A percentile compares a stretch with the other conserved stretches of the same genome.
Conservation (phyloP, 2,888 invertebrate genomes). For the Cantharis rustica region DNA sequence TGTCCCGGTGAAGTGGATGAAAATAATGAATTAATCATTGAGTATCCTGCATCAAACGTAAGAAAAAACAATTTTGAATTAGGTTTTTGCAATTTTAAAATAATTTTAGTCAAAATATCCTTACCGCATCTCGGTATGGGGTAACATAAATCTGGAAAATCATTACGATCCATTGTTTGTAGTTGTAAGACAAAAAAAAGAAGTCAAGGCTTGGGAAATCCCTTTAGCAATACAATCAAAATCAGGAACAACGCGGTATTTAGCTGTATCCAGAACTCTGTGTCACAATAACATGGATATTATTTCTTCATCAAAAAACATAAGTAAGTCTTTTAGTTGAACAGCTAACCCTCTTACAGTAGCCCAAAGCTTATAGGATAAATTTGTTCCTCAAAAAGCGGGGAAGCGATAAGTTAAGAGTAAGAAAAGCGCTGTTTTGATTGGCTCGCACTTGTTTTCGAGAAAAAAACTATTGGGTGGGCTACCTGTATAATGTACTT, state of each 20-base stretch:
- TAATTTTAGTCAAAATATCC: constrained; percentile 54
- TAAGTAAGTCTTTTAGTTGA: not conserved
- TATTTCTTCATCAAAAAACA: not conserved
- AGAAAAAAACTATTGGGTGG: too few species aligned
- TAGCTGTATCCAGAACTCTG: constrained; percentile 62
- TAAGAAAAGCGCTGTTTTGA: too few species aligned
- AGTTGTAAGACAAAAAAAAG: constrained; percentile 71
- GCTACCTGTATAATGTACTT: too few species aligned
- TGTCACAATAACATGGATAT: constrained; percentile 63
- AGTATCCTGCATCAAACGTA: constrained; percentile 57
- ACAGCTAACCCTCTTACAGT: too few species aligned
- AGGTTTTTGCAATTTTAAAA: not conserved
- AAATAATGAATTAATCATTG: constrained; percentile 59
- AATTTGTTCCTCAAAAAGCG: too few species aligned
- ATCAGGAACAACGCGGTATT: constrained; percentile 54
- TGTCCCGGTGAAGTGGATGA: constrained; percentile 55
- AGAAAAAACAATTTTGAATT: constrained; percentile 33
- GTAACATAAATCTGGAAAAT: constrained; percentile 45
- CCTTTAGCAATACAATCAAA: constrained; percentile 30
- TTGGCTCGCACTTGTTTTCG: too few species aligned
- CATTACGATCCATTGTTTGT: constrained; percentile 47
- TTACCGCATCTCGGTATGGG: constrained; percentile 58
- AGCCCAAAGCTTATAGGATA: too few species aligned
- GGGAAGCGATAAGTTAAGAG: too few species aligned
- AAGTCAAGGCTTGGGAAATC: constrained; percentile 45